Evolutionary conservation across 1,140 invertebrate species (phyloP), one percentile per base, ranked within the genome.

Genomic region (Bombus polaris): DNA sequence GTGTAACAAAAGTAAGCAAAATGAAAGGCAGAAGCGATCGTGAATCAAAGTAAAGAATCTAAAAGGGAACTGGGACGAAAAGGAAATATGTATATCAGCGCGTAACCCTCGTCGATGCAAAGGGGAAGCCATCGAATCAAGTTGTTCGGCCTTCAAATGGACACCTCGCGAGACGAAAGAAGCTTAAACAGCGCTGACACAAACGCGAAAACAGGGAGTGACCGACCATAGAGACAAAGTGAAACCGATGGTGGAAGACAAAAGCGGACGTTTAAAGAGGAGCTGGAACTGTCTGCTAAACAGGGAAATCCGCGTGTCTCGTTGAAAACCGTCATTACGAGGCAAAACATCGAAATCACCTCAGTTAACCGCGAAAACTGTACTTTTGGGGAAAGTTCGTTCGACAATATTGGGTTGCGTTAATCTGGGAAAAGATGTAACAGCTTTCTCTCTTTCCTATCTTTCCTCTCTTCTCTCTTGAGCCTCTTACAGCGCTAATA

Each of bases 381-480:
- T 13, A 35, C 35, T 28, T 75, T 57, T 3, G 32, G 53, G 32
- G 75, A 62, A 22, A 39, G 65, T 37, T 84, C 78, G 59, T 77
- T 81, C 66, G 86, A 66, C 82, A 57, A 87, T 70, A 53, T 74
- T 62, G 86, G 73, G 47, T 79, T 39, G 73, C 28, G 75, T 81
- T 88, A 57, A 88, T 73, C 47, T 65, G 22, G 35, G 47, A n/a
- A 44, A 57, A 78, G 39, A 39, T 53, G 9, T 18, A 35, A 4
- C 13, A 3, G 0, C 15, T 12, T 28, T 3, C 81, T 72, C 57
- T 32, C 15, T 81, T 28, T 57, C 68, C 13, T 4, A 18, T 9
- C 53, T 68, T 53, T 10, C 28, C n/a, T 32, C 37, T 65, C 32
- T 59, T 6, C 32, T 28, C 47, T 25, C 32, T 5, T 37, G 22